Evolutionary conservation across 30 jellyfish, hydroid and myxozoan genomes (phyloP), one percentile per base, ranked within the genome.

Genomic region (Cassiopea xamachana): DNA sequence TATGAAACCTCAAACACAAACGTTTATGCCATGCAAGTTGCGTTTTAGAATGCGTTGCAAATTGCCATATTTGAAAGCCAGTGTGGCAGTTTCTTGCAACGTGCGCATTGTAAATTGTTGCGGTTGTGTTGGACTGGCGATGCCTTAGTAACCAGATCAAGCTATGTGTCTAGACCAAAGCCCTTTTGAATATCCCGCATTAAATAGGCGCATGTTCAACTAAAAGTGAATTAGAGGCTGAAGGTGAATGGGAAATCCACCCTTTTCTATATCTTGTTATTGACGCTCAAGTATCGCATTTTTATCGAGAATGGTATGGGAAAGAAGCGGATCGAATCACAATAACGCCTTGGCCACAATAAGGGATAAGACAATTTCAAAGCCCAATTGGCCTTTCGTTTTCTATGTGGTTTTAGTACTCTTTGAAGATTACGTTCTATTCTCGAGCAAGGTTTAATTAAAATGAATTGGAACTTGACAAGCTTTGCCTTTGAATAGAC

Each of bases 231-330:
- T 88, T 88, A 77, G 90, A 43, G 60, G 46, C 81, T 55, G 86
- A 73, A 80, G 44, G 86, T 88, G 75, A 88, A 88, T 88, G 90
- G 95, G 95, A 88, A 88, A 87, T 62, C 95, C 95, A 88, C 77
- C 86, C 90, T 67, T 78, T 79, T 71, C 95, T 80, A 60, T 88
- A 88, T 88, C 95, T 88, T 88, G 95, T 88, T 88, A 88, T 82
- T 88, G 95, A 90, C 95, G 95, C 95, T 88, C 87, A 17, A 89
- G 86, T 77, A 67, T 75, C 88, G 91, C 87, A 79, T 82, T 77
- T 88, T 73, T 62, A 82, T 43, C 84, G 85, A 69, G 87, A 88
- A 88, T 59, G 58, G 95, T 90, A 88, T 88, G 95, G 95, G 95
- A 88, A 88, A 88, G 81, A 51, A 45, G 55, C 64, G 87, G 71